phyloP scores from a whole-genome alignment of 2,888 invertebrate species.

The Dinocampus coccinellae region DNA sequence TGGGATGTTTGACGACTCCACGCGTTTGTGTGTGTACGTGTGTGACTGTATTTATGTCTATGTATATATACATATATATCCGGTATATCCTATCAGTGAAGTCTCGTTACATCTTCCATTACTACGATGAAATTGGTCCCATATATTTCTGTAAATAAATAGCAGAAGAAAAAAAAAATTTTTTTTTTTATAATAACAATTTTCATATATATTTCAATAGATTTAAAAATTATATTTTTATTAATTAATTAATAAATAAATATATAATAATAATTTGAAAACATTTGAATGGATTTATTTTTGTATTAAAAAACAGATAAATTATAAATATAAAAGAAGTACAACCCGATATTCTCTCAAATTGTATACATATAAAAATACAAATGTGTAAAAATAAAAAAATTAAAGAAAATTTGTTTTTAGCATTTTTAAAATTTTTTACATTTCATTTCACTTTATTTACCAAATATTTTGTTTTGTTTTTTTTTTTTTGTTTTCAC shows the following conservation, averaged over 20 bases:
- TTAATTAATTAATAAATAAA: neutral
- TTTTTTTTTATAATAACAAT: neutral
- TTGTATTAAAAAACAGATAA: neutral
- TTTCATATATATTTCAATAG: neutral
- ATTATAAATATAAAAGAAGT: neutral
- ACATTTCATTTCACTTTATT: neutral
- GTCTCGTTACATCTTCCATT: constrained; percentile 52
- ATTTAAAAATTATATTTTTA: neutral
- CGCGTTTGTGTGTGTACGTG: neutral
- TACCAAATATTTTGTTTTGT: neutral
- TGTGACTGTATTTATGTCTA: neutral
- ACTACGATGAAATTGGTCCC: constrained; percentile 41
- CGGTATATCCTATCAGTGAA: constrained; percentile 31
- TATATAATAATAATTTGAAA: neutral
- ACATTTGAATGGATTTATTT: neutral
- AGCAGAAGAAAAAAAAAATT: too few relatives aligned
- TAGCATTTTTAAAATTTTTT: neutral
- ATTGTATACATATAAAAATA: neutral
- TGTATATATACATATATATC: neutral
- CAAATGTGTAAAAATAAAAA: neutral
- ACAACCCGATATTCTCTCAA: neutral
- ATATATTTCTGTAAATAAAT: constrained; percentile 39
- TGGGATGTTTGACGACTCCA: neutral
- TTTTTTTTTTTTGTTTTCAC: neutral
- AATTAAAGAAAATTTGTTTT: neutral